These are phyloP conservation scores for Cantharis rufa DNA, from an alignment of 2,888 invertebrate genomes.

Conservation along the genomic window DNA sequence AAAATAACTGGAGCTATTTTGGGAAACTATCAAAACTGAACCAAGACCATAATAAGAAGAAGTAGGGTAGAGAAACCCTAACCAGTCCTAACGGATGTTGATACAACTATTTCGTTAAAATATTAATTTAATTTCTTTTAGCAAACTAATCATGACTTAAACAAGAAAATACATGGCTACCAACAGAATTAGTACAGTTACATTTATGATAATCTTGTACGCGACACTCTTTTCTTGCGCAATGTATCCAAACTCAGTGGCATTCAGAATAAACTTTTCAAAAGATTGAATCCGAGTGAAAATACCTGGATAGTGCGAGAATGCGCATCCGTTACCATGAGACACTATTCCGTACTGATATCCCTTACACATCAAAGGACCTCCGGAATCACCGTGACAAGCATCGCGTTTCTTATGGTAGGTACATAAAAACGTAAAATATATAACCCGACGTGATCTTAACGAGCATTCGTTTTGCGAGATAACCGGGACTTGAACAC, in stretches of 20 bases:
- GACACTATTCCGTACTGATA: conserved; percentile 12
- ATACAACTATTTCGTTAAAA: too few relatives aligned
- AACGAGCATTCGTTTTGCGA: neutral
- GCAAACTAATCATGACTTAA: neutral
- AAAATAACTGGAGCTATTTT: too few relatives aligned
- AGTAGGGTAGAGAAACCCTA: too few relatives aligned
- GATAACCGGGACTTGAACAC: neutral
- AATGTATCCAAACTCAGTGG: neutral
- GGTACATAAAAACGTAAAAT: neutral
- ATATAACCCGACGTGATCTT: fast-evolving
- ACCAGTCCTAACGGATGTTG: fast-evolving
- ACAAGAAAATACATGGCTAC: neutral
- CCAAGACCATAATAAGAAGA: too few relatives aligned
- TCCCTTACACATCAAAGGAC: conserved; percentile 12
- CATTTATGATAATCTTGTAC: neutral
- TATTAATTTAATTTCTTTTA: too few relatives aligned
- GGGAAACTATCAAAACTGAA: too few relatives aligned
- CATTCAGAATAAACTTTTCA: conserved; percentile 8
- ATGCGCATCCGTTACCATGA: neutral
- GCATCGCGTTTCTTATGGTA: neutral
- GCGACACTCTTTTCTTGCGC: fast-evolving
- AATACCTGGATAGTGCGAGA: neutral
- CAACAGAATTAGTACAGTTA: neutral
- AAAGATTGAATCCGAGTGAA: neutral
- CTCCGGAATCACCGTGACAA: conserved; percentile 13